Evolutionary conservation across 2,113 vertebrate species (phyloP).

Genomic region (Zapornia atra): DNA sequence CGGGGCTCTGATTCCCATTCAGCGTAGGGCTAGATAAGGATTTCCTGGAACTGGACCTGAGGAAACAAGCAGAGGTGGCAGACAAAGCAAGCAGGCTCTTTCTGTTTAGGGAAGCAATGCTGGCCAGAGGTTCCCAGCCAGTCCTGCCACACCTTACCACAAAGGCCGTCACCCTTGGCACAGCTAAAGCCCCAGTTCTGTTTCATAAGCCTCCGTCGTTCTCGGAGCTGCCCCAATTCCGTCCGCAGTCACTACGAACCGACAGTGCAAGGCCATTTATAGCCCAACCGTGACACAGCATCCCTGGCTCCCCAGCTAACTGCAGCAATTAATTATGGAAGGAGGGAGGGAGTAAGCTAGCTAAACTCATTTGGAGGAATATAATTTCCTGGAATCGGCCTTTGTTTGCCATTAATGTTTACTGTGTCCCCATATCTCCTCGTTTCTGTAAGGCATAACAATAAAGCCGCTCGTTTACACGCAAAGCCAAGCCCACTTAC

Average conservation of each 20-base stretch:
- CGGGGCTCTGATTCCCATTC: conserved; percentile 48
- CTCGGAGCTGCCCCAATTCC: neutral
- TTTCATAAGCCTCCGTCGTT: neutral
- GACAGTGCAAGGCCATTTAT: neutral
- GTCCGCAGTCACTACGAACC: neutral
- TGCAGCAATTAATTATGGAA: neutral
- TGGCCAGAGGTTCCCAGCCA: neutral
- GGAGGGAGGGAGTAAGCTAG: neutral
- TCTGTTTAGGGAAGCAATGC: neutral
- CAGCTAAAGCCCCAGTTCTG: neutral
- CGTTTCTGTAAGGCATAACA: neutral
- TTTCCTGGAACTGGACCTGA: conserved; percentile 54
- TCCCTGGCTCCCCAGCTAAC: neutral
- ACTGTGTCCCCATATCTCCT: neutral
- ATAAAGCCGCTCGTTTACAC: neutral
- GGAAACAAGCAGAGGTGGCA: neutral
- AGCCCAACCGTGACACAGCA: neutral
- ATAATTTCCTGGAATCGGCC: neutral
- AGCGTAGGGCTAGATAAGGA: neutral
- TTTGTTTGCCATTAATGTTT: neutral
- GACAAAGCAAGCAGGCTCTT: neutral
- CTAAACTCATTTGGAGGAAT: neutral
- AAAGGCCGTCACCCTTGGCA: neutral
- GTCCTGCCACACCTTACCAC: neutral
- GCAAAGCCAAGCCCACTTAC: conserved; percentile 70